A percentile compares a stretch with the other conserved stretches of the same genome.
Conservation (phyloP, 1,140 invertebrate species). For the Drosophila nannoptera region DNA sequence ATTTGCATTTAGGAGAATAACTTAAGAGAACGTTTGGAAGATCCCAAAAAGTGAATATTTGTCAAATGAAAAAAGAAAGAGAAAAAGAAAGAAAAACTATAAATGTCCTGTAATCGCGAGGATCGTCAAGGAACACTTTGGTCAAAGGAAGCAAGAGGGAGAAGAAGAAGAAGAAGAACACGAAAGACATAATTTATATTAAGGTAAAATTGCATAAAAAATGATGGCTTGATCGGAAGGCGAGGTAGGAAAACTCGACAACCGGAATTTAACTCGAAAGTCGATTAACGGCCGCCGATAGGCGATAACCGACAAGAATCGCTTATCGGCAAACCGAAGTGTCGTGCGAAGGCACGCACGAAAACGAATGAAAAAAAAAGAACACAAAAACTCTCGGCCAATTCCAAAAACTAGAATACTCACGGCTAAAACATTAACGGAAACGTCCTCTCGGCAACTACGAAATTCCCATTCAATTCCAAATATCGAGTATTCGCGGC, state of each 20-base stretch:
- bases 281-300: too few relatives aligned
- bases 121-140: slow-evolving; percentile 43
- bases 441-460: slow-evolving; percentile 45
- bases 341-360: too few relatives aligned
- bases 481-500: slow-evolving; percentile 38
- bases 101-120: slow-evolving; percentile 14
- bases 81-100: neutral
- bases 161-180: neutral
- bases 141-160: slow-evolving; percentile 28
- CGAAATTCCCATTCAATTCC: slow-evolving; percentile 21
- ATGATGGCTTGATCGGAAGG: slow-evolving; percentile 39
- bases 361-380: neutral
- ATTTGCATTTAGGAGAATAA: slow-evolving; percentile 26
- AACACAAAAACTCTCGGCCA: slow-evolving; percentile 48
- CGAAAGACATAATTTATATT: slow-evolving; percentile 7
- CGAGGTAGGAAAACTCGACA: slow-evolving; percentile 23
- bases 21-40: slow-evolving; percentile 42
- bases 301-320: too few relatives aligned
- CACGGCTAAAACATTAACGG: slow-evolving; percentile 56
- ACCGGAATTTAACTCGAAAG: neutral
- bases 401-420: slow-evolving; percentile 45
- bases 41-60: slow-evolving; percentile 17
- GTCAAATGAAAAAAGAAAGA: slow-evolving; percentile 3
- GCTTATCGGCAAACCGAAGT: too few relatives aligned
- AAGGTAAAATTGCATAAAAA: slow-evolving; percentile 33